Conservation (phyloP, 2,113 vertebrate species). For the Octodon degus region DNA sequence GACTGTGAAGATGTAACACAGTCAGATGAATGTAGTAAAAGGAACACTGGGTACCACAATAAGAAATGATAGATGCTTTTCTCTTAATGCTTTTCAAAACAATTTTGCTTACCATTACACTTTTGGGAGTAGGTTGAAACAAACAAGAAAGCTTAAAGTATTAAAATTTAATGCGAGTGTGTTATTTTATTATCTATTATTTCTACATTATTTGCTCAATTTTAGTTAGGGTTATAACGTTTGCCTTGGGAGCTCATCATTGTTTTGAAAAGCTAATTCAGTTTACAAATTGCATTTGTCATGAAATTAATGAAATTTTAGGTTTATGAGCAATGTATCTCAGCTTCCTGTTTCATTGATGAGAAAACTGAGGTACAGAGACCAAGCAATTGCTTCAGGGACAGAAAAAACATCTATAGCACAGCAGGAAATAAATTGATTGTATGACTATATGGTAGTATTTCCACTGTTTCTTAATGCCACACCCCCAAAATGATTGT, state of each 20-base stretch:
- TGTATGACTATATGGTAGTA: background rate
- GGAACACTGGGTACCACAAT: background rate
- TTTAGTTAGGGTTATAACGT: slow-evolving; percentile 20
- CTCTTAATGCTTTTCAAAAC: background rate
- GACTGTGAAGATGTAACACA: background rate
- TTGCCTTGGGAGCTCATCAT: background rate
- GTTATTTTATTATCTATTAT: slow-evolving; percentile 36
- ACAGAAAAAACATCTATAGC: background rate
- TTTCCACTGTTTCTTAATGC: background rate
- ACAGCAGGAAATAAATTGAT: background rate
- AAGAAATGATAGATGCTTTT: background rate
- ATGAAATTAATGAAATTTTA: slow-evolving; percentile 1
- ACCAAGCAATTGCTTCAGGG: background rate
- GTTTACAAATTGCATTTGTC: background rate
- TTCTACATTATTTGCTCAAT: background rate
- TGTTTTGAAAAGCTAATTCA: slow-evolving; percentile 52
- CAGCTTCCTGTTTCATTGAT: background rate
- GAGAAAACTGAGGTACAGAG: slow-evolving; percentile 14
- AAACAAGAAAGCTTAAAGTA: slow-evolving; percentile 19
- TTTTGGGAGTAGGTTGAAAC: background rate
- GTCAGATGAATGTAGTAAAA: background rate
- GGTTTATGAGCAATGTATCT: slow-evolving; percentile 27
- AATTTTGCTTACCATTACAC: background rate
- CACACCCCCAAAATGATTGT: background rate
- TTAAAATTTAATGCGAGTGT: background rate